Evolutionary conservation across 2,113 vertebrate genomes (phyloP).

Genomic region (Cervus canadensis): DNA sequence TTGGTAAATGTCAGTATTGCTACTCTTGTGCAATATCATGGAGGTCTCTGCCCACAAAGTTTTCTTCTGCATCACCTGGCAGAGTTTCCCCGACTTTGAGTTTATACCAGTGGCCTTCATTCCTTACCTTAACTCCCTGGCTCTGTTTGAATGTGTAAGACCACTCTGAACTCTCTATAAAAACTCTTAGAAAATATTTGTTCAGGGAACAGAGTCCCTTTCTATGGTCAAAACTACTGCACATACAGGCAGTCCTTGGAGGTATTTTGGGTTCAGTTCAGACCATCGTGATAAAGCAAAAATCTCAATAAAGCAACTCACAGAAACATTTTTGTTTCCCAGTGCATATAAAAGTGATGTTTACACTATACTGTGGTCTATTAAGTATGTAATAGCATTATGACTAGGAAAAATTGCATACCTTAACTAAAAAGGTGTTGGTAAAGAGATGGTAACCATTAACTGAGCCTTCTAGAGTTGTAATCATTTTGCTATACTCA

Average conservation of each 20-base stretch:
- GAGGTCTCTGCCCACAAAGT: not conserved
- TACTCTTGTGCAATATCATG: accelerated
- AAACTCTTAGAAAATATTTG: not conserved
- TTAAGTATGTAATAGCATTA: not conserved
- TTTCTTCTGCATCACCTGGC: not conserved
- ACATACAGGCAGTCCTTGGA: not conserved
- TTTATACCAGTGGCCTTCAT: not conserved
- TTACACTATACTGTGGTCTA: not conserved
- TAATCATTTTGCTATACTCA: not conserved
- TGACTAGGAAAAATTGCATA: not conserved
- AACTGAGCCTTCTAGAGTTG: not conserved
- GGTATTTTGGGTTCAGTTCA: not conserved
- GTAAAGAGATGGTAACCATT: not conserved
- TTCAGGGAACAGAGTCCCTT: not conserved
- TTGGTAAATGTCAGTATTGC: accelerated
- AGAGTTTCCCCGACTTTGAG: not conserved
- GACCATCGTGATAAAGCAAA: not conserved
- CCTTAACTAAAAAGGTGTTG: not conserved
- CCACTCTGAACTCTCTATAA: not conserved
- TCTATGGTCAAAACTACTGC: accelerated
- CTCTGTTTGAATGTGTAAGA: not conserved
- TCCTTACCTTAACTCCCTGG: accelerated
- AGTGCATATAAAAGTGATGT: not conserved
- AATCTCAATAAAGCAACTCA: not conserved
- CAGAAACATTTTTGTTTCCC: not conserved